Base-by-base conservation (phyloP, 2,888 invertebrate genomes). In the Mythimna impura region DNA sequence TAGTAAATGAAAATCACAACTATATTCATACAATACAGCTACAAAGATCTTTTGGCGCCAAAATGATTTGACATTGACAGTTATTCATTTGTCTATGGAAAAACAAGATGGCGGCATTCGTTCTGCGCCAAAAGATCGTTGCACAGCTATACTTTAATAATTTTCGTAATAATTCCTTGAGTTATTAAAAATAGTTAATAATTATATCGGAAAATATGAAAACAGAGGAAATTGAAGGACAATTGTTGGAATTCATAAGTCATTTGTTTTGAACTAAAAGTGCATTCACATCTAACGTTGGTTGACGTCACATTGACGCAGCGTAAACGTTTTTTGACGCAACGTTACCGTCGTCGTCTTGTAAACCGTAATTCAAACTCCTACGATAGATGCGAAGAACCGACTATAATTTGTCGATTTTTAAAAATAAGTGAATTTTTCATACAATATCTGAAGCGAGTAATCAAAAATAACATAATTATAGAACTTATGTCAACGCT, bases 1-100 rank as follows among this genome's bases (percentile, higher is more conserved):
- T 81, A 85, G 73, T 84, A 70, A 80, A 79, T 69, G 75, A 83
- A 83, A 78, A 86, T 85, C 84, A 87, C 88, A 87, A 81, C 76
- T 80, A 74, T 76, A 77, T 73, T 66, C 69, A 66, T 83, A 79
- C 54, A 72, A 80, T 54, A 76, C 22, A 22, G 14, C n/a, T 61
- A 14, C 36, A 60, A 12, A 7, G 12, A 61, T 61, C 40, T 61
- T 61, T 40, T 40, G 61, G 36, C 61, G 22, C 40, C 12, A n/a
- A 7, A 61, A 40, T 40, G 14, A 12, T 36, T 58, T 36, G 60
- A 60, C 36, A 58, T 60, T 36, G 60, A 61, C 61, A 40, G 12
- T 40, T 14, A 14, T 7, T 3, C 8, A 22, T 22, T 40, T 40
- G 61, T 22, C 61, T 40, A 14, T 40, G 40, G 22, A 6, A 34